Conservation (phyloP, 2,888 invertebrate species). For the Rugalucina vietnamica region DNA sequence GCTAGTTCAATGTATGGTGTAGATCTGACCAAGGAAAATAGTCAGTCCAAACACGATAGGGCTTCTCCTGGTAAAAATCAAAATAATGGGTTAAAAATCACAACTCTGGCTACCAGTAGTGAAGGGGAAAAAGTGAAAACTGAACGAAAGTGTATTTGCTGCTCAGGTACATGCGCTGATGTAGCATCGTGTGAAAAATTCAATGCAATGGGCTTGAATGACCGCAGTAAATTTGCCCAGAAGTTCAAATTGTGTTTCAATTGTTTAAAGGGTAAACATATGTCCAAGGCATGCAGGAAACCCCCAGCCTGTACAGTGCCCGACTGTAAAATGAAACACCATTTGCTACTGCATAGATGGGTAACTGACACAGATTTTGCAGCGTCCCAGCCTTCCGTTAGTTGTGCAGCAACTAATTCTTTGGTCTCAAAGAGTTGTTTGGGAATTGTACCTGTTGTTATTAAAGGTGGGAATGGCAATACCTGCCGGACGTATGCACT, state of each 20-base stretch:
- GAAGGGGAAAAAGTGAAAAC: not conserved
- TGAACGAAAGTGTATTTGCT: not conserved
- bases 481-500: slow-evolving; percentile 17
- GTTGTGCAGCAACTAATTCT: slow-evolving; percentile 2
- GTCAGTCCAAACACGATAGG: not conserved
- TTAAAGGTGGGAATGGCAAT: slow-evolving; percentile 8
- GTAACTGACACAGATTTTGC: not conserved
- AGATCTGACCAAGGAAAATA: not conserved
- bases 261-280: slow-evolving; percentile 45
- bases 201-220: not conserved
- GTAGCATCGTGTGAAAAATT: not conserved
- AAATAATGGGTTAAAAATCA: not conserved
- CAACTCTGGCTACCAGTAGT: not conserved
- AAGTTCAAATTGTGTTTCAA: slow-evolving; percentile 34
- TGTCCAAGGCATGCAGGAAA: slow-evolving; percentile 34
- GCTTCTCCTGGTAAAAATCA: not conserved
- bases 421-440: not conserved
- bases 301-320: not conserved
- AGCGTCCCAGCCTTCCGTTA: slow-evolving; percentile 2
- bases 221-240: slow-evolving; percentile 22
- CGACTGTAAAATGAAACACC: slow-evolving; percentile 29
- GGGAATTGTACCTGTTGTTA: slow-evolving; percentile 23
- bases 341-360: slow-evolving; percentile 37
- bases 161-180: not conserved
- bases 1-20: not conserved